Conservation (phyloP, 2,888 invertebrate genomes). For the Maniola hyperantus region DNA sequence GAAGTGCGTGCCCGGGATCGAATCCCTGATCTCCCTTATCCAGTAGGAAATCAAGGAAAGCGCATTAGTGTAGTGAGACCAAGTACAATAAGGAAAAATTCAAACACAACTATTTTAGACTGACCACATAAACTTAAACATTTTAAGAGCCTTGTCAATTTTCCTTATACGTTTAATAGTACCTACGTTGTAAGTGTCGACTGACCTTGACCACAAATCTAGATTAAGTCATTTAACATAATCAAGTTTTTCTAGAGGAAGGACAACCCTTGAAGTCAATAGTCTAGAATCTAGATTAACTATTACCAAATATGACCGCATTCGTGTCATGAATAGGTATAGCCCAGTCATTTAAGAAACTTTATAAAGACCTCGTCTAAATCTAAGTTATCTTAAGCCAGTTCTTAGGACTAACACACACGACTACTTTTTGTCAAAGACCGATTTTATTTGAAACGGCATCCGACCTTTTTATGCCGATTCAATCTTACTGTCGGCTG, state of each 20-base stretch:
- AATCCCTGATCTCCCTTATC: too few species aligned
- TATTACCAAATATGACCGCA: slow-evolving; percentile 20
- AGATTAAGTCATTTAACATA: slow-evolving; percentile 20
- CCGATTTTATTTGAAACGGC: too few species aligned
- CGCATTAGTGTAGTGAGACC: too few species aligned
- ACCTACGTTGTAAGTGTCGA: not conserved
- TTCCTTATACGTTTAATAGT: slow-evolving; percentile 16
- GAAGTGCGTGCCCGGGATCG: too few species aligned
- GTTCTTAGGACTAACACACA: too few species aligned
- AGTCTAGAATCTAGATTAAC: slow-evolving; percentile 14
- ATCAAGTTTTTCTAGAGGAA: slow-evolving; percentile 33
- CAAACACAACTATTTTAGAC: not conserved
- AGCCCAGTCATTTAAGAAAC: not conserved
- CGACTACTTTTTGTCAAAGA: too few species aligned
- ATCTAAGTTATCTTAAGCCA: not conserved
- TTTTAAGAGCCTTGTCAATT: slow-evolving; percentile 2
- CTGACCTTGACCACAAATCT: slow-evolving; percentile 32
- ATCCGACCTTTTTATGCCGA: too few species aligned
- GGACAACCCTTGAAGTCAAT: slow-evolving; percentile 11
- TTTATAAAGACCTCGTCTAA: not conserved
- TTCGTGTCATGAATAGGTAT: slow-evolving; percentile 1
- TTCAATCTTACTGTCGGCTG: too few species aligned
- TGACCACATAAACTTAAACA: not conserved
- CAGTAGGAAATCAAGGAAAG: too few species aligned
- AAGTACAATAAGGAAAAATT: not conserved